These are phyloP conservation scores for Labeo rohita DNA, from an alignment of 2,113 vertebrate species.

Conservation along the genomic window DNA sequence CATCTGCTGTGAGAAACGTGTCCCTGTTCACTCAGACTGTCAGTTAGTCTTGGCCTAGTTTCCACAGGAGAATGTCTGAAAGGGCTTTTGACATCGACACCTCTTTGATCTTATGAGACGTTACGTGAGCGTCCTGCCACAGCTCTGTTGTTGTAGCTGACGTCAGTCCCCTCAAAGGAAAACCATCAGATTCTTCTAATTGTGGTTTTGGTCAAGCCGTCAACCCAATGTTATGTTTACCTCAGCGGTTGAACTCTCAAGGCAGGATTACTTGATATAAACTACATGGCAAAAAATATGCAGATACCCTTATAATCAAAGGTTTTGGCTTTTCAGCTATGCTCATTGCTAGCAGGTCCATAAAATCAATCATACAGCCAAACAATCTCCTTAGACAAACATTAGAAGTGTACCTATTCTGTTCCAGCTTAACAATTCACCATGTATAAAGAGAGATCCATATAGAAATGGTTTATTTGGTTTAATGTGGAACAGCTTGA, in stretches of 20 bases:
- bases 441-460: neutral
- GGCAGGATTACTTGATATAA: neutral
- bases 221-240: neutral
- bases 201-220: neutral
- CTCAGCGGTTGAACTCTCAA: neutral
- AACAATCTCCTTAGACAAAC: slow-evolving; percentile 12
- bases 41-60: slow-evolving; percentile 30
- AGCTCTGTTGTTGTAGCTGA: neutral
- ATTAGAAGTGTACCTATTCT: neutral
- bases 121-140: neutral
- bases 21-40: slow-evolving; percentile 16
- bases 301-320: neutral
- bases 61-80: neutral
- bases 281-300: neutral
- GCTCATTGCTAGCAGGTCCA: neutral
- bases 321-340: neutral
- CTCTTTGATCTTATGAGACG: slow-evolving; percentile 23
- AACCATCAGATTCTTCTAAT: neutral
- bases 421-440: neutral
- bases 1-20: slow-evolving; percentile 24
- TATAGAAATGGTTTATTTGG: neutral
- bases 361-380: neutral
- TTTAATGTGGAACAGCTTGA: neutral
- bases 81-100: neutral
- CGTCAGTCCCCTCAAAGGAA: neutral